Percentiles rank a stretch among this genome's conserved stretches.
Evolutionary conservation across 2,888 invertebrate genomes (phyloP).

Genomic region (Calliopum simillimum): DNA sequence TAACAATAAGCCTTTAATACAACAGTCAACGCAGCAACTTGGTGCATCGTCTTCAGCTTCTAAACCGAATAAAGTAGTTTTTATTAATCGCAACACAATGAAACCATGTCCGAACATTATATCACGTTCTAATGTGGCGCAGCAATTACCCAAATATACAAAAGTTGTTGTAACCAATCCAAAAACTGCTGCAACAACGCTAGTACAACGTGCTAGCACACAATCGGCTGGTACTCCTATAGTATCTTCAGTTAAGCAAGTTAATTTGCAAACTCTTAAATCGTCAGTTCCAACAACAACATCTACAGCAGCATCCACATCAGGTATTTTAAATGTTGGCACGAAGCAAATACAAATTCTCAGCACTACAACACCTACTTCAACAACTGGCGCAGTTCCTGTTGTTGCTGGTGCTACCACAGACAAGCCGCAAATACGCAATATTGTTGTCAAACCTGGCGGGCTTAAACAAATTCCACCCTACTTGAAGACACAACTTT

Average conservation of each 20-base stretch:
- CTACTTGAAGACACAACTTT: conserved; percentile 50
- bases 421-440: conserved; percentile 51
- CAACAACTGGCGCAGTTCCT: conserved; percentile 6
- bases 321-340: conserved; percentile 50
- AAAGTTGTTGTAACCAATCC: conserved; percentile 59
- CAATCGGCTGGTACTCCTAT: conserved; percentile 39
- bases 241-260: conserved; percentile 52
- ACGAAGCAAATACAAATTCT: conserved; percentile 53
- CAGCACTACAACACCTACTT: conserved; percentile 36
- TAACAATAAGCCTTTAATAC: conserved; percentile 53
- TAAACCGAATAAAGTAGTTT: conserved; percentile 62
- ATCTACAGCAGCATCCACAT: conserved; percentile 22
- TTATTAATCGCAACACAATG: conserved; percentile 64
- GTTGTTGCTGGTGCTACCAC: conserved; percentile 11
- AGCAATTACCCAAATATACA: conserved; percentile 55
- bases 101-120: conserved; percentile 61
- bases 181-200: conserved; percentile 50
- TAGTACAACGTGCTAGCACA: conserved; percentile 45
- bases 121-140: conserved; percentile 53
- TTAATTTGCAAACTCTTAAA: conserved; percentile 52
- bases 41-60: conserved; percentile 41
- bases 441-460: conserved; percentile 56
- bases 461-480: conserved; percentile 53
- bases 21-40: conserved; percentile 42
- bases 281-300: conserved; percentile 29